phyloP scores from a whole-genome alignment of 2,113 vertebrate species.

The Cardinalis cardinalis region DNA sequence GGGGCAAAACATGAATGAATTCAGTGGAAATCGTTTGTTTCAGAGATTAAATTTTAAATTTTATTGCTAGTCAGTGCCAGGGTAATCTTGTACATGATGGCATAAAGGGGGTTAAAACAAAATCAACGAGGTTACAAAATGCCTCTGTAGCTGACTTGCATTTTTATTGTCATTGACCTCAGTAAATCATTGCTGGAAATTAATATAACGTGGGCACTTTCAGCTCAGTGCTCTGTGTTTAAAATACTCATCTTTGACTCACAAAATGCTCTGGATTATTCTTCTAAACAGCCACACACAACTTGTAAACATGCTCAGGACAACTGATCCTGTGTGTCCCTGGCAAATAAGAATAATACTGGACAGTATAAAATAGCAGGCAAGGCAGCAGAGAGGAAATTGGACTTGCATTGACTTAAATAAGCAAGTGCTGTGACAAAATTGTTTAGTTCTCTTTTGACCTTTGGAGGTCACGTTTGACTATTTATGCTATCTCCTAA shows the following conservation, averaged over 20 bases:
- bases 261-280: conserved; percentile 34
- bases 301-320: not conserved
- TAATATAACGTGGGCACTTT: conserved; percentile 26
- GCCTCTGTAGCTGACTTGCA: conserved; percentile 25
- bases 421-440: conserved; percentile 74
- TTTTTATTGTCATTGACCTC: conserved; percentile 55
- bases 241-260: conserved; percentile 37
- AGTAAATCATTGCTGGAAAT: conserved; percentile 69
- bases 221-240: not conserved
- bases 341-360: conserved; percentile 6
- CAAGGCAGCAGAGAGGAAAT: conserved; percentile 66
- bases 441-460: conserved; percentile 80
- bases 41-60: not conserved
- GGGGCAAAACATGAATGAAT: conserved; percentile 1
- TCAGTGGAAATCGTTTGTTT: not conserved
- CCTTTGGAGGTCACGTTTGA: conserved; percentile 76
- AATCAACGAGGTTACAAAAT: not conserved
- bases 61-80: not conserved
- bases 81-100: not conserved
- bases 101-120: conserved; percentile 24
- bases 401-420: conserved; percentile 74
- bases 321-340: not conserved
- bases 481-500: conserved; percentile 81
- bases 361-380: conserved; percentile 47
- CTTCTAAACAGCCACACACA: not conserved